Conservation (phyloP, 2,113 vertebrate species). For the Typhlomys cinereus region DNA sequence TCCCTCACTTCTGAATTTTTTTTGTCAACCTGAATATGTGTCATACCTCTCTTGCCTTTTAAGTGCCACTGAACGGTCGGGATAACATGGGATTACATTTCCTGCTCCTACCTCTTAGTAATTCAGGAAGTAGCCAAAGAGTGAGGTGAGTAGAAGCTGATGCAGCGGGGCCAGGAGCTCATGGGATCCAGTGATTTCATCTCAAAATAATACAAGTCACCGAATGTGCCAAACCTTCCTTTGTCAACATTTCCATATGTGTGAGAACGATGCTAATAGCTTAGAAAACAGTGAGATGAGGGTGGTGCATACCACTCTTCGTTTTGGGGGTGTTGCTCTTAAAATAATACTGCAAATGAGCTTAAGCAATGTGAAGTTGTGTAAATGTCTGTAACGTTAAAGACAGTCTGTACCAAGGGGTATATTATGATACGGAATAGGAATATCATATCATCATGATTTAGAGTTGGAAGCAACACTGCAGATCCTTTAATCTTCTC, state of each 20-base stretch:
- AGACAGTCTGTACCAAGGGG: neutral
- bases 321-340: neutral
- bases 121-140: conserved; percentile 19
- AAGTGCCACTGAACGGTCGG: neutral
- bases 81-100: neutral
- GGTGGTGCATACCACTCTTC: neutral
- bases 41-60: neutral
- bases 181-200: neutral
- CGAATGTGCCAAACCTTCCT: neutral
- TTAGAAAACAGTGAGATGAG: neutral
- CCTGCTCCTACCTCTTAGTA: neutral
- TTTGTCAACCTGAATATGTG: neutral
- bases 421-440: neutral
- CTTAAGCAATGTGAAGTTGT: neutral
- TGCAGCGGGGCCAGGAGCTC: neutral
- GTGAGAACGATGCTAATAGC: neutral
- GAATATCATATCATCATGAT: neutral
- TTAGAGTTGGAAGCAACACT: neutral
- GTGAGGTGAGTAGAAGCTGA: neutral
- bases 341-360: neutral
- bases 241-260: neutral
- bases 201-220: neutral
- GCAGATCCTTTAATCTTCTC: neutral
- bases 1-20: conserved; percentile 42
- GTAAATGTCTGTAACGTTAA: neutral